phyloP scores from a whole-genome alignment of 1,140 invertebrate species.

The Holcopasites calliopsidis region DNA sequence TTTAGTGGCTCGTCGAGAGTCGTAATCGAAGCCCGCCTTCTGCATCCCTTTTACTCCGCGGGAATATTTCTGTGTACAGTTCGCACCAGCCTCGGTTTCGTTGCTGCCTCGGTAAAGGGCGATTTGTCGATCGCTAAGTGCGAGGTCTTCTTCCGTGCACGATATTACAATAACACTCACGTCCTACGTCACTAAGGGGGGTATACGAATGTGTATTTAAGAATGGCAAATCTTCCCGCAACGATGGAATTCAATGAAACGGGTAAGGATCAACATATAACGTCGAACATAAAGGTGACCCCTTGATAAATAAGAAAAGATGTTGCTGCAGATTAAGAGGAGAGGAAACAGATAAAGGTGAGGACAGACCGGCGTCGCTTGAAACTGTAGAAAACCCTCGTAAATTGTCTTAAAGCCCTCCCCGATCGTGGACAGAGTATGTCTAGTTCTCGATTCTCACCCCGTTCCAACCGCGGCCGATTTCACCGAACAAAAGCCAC shows the following conservation, averaged over 20 bases:
- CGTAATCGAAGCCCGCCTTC: slow-evolving; percentile 21
- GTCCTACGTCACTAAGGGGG: too few species aligned
- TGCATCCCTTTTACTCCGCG: not conserved
- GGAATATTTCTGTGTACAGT: slow-evolving; percentile 12
- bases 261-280: too few species aligned
- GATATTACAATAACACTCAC: too few species aligned
- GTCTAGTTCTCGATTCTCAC: slow-evolving; percentile 23
- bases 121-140: slow-evolving; percentile 51
- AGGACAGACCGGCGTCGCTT: slow-evolving; percentile 28
- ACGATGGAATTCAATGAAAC: too few species aligned
- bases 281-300: too few species aligned
- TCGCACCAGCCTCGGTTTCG: slow-evolving; percentile 3
- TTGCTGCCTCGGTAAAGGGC: too few species aligned
- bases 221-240: too few species aligned
- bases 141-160: slow-evolving; percentile 25
- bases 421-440: slow-evolving; percentile 43
- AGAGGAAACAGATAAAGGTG: not conserved
- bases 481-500: slow-evolving; percentile 57
- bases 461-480: slow-evolving; percentile 42
- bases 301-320: too few species aligned
- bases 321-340: not conserved
- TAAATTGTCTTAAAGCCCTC: slow-evolving; percentile 44
- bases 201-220: too few species aligned
- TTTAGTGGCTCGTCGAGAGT: slow-evolving; percentile 39
- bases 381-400: slow-evolving; percentile 45